Evolutionary conservation across 2,888 invertebrate genomes (phyloP), one percentile per base, ranked within the genome.

Genomic region (Biston stratarius): DNA sequence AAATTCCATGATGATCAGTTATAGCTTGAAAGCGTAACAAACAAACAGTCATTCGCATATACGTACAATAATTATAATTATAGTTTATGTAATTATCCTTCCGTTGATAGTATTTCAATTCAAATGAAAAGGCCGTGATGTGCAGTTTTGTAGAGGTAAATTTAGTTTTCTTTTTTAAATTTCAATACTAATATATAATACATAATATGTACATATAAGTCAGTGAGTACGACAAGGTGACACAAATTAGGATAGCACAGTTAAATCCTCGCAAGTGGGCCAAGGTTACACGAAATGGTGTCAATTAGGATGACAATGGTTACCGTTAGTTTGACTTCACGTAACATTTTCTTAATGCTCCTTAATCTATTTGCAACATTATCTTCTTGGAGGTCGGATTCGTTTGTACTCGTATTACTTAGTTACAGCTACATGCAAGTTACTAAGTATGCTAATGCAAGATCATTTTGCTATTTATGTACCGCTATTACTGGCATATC

Each of bases 291-390:
- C 15, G 38, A 49, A 60, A 64, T 61, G 40, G 63, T 68, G 63
- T 48, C 67, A 68, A 68, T 68, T 68, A 60, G 63, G 49, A n/a
- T 52, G 60, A 68, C 67, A 68, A 68, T 68, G 49, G 53, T 12
- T 14, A 53, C 47, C 42, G 63, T 47, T 33, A 11, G 59, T 38
- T 58, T 59, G n/a, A 40, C 40, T 48, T 47, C 45, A 55, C 45
- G 62, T 64, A 63, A 67, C 67, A 52, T 61, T 68, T 64, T 64
- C 51, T 42, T 68, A 67, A 67, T 61, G 55, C 63, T 55, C 38
- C 63, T 58, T 67, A 67, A 67, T 67, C 67, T 63, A 51, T 56
- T 67, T 63, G 59, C 63, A 60, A 59, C 48, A 62, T 34, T 53
- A 48, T 61, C 34, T 48, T 60, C 36, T 52, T 60, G 45, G 47